Evolutionary conservation across 2,888 invertebrate species (phyloP).

Genomic region (Platynereis dumerilii): DNA sequence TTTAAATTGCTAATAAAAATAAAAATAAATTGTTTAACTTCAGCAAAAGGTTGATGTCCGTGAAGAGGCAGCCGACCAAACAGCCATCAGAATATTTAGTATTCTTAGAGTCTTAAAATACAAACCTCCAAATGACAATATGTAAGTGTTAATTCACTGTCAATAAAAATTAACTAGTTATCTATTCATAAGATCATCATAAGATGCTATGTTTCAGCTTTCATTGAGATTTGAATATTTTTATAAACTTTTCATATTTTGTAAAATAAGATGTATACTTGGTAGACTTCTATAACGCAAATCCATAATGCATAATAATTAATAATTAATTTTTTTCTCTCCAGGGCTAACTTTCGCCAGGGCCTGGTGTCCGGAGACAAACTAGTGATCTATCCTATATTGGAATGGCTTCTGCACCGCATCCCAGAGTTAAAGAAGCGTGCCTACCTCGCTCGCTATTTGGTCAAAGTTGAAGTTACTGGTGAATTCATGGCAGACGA

Average conservation of each 20-base stretch:
- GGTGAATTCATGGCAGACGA: constrained; percentile 77
- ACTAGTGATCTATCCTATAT: constrained; percentile 76
- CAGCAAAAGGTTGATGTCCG: constrained; percentile 75
- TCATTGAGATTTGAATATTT: too few species aligned
- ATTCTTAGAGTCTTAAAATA: constrained; percentile 81
- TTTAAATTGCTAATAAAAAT: background rate
- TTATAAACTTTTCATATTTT: too few species aligned
- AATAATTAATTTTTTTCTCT: background rate
- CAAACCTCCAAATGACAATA: constrained; percentile 68
- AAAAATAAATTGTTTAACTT: constrained; percentile 8
- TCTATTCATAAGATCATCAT: too few species aligned
- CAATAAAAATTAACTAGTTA: too few species aligned
- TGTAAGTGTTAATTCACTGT: too few species aligned
- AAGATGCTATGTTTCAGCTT: too few species aligned
- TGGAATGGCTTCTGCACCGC: constrained; percentile 81
- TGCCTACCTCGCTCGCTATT: constrained; percentile 78
- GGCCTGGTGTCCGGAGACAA: constrained; percentile 78
- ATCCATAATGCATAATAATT: background rate
- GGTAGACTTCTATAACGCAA: too few species aligned
- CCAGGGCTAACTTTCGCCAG: constrained; percentile 70
- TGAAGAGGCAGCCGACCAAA: constrained; percentile 78
- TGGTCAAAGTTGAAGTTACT: constrained; percentile 75
- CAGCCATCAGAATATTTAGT: constrained; percentile 74
- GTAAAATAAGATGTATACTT: too few species aligned
- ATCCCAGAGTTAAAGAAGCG: constrained; percentile 79